Conservation (phyloP, 1,140 invertebrate species). For the Drosophila arizonae region DNA sequence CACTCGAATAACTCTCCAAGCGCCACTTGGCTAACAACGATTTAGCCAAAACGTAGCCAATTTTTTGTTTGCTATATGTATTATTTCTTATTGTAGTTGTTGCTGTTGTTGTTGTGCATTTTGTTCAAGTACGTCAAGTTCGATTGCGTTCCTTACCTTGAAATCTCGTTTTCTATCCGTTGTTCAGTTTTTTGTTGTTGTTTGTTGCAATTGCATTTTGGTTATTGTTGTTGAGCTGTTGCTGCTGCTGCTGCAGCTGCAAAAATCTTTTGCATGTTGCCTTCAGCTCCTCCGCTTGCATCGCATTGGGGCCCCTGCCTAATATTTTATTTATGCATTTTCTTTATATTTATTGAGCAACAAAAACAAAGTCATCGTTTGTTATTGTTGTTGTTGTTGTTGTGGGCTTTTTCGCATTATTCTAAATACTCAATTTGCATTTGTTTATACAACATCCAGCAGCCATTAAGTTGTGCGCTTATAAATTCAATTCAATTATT, state of each 20-base stretch:
- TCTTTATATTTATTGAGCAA: conserved; percentile 70
- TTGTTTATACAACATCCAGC: conserved; percentile 60
- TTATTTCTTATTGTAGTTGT: conserved; percentile 1
- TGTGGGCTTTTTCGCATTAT: conserved; percentile 47
- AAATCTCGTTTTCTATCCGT: conserved; percentile 81
- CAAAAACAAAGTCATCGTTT: conserved; percentile 67
- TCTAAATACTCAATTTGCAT: conserved; percentile 78
- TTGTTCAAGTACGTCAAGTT: conserved; percentile 81
- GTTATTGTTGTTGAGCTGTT: conserved; percentile 37
- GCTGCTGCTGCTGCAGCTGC: conserved; percentile 60
- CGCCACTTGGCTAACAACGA: conserved; percentile 58
- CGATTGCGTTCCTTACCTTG: conserved; percentile 81
- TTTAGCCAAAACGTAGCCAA: conserved; percentile 69
- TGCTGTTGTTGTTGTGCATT: conserved; percentile 58
- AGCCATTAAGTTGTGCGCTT: conserved; percentile 69
- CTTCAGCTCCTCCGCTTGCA: conserved; percentile 4
- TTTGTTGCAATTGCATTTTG: conserved; percentile 53
- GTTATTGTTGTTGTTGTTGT: conserved; percentile 40
- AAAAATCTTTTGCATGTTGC: conserved; percentile 70
- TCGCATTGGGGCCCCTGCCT: conserved; percentile 37
- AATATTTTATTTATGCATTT: conserved; percentile 77
- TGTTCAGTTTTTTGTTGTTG: conserved; percentile 66
- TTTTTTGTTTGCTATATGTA: conserved; percentile 39
- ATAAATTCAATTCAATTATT: conserved; percentile 78
- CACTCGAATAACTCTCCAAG: conserved; percentile 48